Percentiles rank a stretch among this genome's conserved stretches.
These are phyloP conservation scores for Dolichoris vasculosae DNA, from an alignment of 1,140 invertebrate genomes.

Conservation along the genomic window DNA sequence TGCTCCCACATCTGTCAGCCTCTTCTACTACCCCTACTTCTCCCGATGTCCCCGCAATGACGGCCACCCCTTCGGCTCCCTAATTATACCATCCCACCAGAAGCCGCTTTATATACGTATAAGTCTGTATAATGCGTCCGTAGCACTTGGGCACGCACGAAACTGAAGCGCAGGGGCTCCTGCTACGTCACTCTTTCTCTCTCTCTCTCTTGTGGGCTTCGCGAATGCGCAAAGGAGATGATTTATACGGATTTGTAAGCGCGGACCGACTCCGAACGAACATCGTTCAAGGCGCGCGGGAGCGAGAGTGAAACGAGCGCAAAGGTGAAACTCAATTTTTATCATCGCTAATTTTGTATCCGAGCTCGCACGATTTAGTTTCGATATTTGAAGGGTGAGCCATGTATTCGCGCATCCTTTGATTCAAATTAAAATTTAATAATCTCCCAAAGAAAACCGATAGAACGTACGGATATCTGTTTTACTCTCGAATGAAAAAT, in stretches of 20 bases:
- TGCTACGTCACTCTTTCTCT: background rate
- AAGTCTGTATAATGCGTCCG: constrained; percentile 68
- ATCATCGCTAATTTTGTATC: too few species aligned
- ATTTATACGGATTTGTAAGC: background rate
- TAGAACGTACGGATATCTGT: too few species aligned
- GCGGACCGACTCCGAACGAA: background rate
- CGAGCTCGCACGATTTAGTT: background rate
- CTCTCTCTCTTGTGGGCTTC: background rate
- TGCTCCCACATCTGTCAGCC: constrained; percentile 76
- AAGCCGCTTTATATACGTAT: constrained; percentile 34
- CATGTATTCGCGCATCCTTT: too few species aligned
- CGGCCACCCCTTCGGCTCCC: constrained; percentile 69
- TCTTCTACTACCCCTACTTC: constrained; percentile 67
- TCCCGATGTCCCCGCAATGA: constrained; percentile 47
- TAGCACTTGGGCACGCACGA: constrained; percentile 74
- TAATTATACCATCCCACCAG: constrained; percentile 72
- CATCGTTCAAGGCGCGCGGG: constrained; percentile 41
- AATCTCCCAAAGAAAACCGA: too few species aligned
- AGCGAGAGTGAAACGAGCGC: background rate
- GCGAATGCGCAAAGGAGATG: background rate
- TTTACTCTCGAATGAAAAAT: too few species aligned
- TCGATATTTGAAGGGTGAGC: background rate
- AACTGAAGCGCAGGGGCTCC: constrained; percentile 43
- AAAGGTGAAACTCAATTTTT: too few species aligned
- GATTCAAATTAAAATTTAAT: too few species aligned